Conservation (phyloP, 1,140 invertebrate species). For the Aphaenogaster floridana region DNA sequence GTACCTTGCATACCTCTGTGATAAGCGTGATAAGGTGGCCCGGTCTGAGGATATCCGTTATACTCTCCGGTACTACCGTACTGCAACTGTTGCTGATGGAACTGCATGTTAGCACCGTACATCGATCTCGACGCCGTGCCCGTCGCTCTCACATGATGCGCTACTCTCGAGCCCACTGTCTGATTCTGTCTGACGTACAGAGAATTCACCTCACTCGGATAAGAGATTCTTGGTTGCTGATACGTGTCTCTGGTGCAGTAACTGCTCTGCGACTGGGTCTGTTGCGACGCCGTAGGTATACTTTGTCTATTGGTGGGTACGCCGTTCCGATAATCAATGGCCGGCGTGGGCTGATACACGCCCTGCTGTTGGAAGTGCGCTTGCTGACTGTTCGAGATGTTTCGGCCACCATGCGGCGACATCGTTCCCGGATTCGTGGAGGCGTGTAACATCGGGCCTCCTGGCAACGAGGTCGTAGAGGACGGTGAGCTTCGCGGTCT, state of each 20-base stretch:
- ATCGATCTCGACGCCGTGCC: conserved; percentile 74
- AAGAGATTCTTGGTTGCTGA: conserved; percentile 80
- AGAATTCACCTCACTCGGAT: conserved; percentile 85
- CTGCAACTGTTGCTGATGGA: conserved; percentile 82
- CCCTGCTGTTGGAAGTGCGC: conserved; percentile 81
- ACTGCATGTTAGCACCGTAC: conserved; percentile 83
- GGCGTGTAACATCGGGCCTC: conserved; percentile 77
- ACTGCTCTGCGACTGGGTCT: conserved; percentile 79
- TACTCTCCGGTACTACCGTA: conserved; percentile 81
- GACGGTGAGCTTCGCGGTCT: conserved; percentile 85
- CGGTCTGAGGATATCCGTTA: conserved; percentile 82
- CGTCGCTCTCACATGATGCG: conserved; percentile 77
- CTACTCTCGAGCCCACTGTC: conserved; percentile 61
- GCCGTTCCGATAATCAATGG: conserved; percentile 84
- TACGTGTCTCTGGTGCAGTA: conserved; percentile 83
- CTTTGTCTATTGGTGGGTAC: conserved; percentile 78
- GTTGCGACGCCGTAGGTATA: conserved; percentile 75
- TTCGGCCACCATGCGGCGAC: conserved; percentile 78
- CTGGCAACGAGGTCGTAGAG: conserved; percentile 79
- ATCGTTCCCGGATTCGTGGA: conserved; percentile 77
- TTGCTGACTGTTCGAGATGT: conserved; percentile 73
- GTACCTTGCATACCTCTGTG: conserved; percentile 79
- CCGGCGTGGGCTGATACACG: conserved; percentile 78
- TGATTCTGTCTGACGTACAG: conserved; percentile 86
- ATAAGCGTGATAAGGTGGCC: conserved; percentile 81